Conservation (phyloP, 2,888 invertebrate genomes). For the Andrena hattorfiana region DNA sequence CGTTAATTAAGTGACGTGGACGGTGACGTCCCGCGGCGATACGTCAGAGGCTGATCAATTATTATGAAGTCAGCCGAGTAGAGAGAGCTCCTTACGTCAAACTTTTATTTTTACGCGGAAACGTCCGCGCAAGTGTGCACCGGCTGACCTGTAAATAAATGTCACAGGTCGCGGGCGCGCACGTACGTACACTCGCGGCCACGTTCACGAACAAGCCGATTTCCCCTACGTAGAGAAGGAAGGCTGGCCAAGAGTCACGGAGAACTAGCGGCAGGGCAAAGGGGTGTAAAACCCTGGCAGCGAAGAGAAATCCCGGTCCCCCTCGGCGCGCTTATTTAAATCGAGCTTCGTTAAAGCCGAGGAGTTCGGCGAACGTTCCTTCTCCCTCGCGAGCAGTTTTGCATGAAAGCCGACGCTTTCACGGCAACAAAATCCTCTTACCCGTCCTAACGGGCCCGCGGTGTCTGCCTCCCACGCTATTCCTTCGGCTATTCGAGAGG, state of each 20-base stretch:
- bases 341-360: not conserved
- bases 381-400: not conserved
- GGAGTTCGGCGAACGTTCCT: not conserved
- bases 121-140: constrained; percentile 35
- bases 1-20: constrained; percentile 47
- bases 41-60: constrained; percentile 59
- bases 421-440: constrained; percentile 5
- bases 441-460: not conserved
- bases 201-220: constrained; percentile 32
- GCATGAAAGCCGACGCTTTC: not conserved
- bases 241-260: not conserved
- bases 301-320: not conserved
- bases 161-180: constrained; percentile 58
- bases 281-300: not conserved
- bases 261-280: not conserved
- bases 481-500: not conserved
- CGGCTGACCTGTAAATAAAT: constrained; percentile 62
- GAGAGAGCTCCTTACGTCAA: constrained; percentile 48
- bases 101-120: constrained; percentile 65
- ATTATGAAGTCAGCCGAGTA: constrained; percentile 33
- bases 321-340: not conserved
- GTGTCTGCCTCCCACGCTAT: not conserved
- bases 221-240: not conserved
- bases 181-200: not conserved
- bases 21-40: constrained; percentile 27